Percentiles rank a stretch among this genome's conserved stretches.
phyloP scores from a whole-genome alignment of 2,888 invertebrate species.

The Hirtodrosophila histrioides region DNA sequence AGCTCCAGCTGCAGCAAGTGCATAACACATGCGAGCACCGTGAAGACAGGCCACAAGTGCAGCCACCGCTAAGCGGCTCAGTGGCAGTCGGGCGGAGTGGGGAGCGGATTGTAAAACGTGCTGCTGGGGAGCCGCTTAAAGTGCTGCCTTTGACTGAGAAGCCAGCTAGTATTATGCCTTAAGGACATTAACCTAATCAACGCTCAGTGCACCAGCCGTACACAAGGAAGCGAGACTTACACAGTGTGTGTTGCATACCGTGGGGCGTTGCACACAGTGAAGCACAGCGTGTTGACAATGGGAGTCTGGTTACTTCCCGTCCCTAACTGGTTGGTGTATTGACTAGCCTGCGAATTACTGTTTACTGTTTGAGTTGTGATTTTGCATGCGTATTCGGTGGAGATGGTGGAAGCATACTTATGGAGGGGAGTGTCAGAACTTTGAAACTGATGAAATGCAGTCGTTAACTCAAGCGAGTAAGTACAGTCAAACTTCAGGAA shows the following conservation, averaged over 20 bases:
- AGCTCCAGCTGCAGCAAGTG: conserved; percentile 37
- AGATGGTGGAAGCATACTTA: background rate
- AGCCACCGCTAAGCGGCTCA: conserved; percentile 21
- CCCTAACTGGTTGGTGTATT: conserved; percentile 28
- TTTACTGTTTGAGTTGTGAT: conserved; percentile 24
- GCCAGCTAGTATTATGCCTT: conserved; percentile 65
- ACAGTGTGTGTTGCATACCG: conserved; percentile 17
- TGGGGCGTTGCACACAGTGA: background rate
- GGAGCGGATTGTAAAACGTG: no score
- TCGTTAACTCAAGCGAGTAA: background rate
- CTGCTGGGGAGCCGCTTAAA: conserved; percentile 26
- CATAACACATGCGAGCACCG: conserved; percentile 35
- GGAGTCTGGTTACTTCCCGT: conserved; percentile 5
- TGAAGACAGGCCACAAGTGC: conserved; percentile 18
- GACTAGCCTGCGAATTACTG: conserved; percentile 47
- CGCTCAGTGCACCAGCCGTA: conserved; percentile 45
- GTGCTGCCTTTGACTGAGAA: conserved; percentile 49
- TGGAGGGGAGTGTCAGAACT: background rate
- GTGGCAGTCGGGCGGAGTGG: background rate
- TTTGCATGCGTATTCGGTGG: background rate
- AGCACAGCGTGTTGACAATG: conserved; percentile 30
- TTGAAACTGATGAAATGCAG: background rate
- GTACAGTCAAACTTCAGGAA: background rate
- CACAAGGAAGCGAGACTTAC: conserved; percentile 8
- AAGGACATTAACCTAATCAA: conserved; percentile 78